Conservation (phyloP, 92 coral and sea anemone genomes). For the Umimayanthus chanpuru region DNA sequence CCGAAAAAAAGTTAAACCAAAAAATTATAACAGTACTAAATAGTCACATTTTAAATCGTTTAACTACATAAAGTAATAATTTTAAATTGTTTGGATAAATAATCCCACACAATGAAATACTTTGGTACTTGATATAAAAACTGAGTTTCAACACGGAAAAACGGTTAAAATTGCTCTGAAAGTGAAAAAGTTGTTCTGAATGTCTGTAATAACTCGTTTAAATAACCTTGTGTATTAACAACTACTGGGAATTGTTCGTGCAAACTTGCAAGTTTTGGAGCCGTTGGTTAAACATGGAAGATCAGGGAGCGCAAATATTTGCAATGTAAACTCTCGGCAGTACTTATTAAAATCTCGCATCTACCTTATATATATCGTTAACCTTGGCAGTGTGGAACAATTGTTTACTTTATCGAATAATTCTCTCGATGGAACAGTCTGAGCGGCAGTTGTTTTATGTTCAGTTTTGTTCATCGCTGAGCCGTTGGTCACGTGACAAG, state of each 20-base stretch:
- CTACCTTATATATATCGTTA: background rate
- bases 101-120: background rate
- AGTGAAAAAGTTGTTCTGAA: too few relatives aligned
- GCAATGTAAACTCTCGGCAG: background rate
- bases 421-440: background rate
- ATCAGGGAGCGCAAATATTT: background rate
- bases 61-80: background rate
- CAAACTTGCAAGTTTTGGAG: background rate
- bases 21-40: background rate
- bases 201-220: too few relatives aligned
- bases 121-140: too few relatives aligned
- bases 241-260: background rate
- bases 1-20: background rate
- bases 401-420: constrained; percentile 9
- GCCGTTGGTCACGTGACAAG: constrained; percentile 1
- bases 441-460: background rate
- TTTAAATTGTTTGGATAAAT: background rate
- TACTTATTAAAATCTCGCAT: background rate
- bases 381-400: background rate
- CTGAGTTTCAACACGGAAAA: too few relatives aligned
- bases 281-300: background rate
- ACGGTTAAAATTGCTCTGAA: too few relatives aligned
- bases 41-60: background rate
- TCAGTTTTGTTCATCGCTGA: background rate
- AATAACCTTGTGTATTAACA: background rate